Conservation (phyloP, 2,113 vertebrate genomes). For the Acanthisitta chloris region DNA sequence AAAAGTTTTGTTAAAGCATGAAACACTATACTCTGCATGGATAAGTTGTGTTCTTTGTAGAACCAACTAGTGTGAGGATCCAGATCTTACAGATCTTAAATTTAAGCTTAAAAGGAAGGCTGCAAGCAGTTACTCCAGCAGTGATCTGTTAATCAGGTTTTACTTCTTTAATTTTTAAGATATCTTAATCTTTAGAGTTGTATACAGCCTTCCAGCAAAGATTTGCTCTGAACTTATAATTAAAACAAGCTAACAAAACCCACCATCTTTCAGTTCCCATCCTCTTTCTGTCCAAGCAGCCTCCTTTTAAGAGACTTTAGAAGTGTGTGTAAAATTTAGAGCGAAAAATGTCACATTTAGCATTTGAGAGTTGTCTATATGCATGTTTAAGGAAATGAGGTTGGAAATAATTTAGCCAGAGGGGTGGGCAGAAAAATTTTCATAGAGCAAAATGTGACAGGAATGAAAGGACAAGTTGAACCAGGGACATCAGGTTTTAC, state of each 20-base stretch:
- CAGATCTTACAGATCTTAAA: neutral
- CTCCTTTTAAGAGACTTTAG: neutral
- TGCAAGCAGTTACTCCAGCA: neutral
- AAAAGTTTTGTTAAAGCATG: neutral
- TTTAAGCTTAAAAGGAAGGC: neutral
- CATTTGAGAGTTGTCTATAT: neutral
- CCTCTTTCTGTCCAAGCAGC: neutral
- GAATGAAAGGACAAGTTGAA: neutral
- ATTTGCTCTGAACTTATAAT: neutral
- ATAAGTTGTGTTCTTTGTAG: neutral
- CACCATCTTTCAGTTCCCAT: neutral
- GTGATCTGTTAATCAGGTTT: neutral
- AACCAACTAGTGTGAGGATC: neutral
- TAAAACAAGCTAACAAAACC: neutral
- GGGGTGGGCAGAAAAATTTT: neutral
- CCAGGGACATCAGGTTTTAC: neutral
- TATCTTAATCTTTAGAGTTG: neutral
- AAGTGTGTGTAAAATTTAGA: neutral
- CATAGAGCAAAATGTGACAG: neutral
- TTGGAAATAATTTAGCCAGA: neutral
- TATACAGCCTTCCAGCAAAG: neutral
- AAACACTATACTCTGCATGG: neutral
- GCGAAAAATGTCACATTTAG: neutral
- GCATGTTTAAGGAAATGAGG: neutral
- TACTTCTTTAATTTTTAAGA: neutral